Conservation (phyloP, 1,140 invertebrate species). For the Gyrodactylus bullatarudis region DNA sequence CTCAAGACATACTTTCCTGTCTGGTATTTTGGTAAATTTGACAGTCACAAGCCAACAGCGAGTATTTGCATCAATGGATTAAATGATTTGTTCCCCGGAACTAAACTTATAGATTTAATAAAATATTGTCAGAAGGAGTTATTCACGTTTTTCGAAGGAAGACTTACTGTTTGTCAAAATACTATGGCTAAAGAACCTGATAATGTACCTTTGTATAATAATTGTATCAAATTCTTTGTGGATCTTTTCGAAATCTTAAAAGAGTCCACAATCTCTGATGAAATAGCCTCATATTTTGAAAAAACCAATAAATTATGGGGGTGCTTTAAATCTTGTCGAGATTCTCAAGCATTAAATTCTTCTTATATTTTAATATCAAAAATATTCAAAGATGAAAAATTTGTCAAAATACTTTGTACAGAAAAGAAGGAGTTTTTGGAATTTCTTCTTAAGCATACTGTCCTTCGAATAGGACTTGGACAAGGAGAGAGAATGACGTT, state of each 20-base stretch:
- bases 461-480: background rate
- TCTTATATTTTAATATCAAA: background rate
- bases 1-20: background rate
- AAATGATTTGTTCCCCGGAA: background rate
- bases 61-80: background rate
- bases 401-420: background rate
- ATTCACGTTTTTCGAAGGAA: background rate
- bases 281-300: background rate
- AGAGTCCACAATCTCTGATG: background rate
- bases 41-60: background rate
- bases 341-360: background rate
- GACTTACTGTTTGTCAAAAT: background rate
- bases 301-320: background rate
- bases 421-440: background rate
- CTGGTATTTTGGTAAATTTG: background rate
- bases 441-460: background rate
- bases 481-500: background rate
- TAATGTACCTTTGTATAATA: background rate
- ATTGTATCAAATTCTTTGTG: background rate
- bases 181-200: background rate
- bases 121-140: background rate
- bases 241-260: background rate
- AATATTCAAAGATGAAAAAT: background rate
- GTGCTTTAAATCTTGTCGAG: background rate
- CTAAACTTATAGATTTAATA: background rate